Conservation (phyloP, 2,113 vertebrate genomes). For the Coryphaenoides rupestris region DNA sequence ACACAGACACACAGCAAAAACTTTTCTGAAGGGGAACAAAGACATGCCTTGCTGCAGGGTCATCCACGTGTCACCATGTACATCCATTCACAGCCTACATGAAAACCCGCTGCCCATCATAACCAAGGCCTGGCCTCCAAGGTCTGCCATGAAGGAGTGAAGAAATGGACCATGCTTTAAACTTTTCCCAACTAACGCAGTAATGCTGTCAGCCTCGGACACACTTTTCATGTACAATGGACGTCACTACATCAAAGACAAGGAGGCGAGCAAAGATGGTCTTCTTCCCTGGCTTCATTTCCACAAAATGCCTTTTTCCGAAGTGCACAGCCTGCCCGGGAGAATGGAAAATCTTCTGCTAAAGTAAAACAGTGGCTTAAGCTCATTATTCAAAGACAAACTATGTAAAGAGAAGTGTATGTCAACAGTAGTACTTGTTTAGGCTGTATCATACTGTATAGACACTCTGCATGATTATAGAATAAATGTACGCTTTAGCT, state of each 20-base stretch:
- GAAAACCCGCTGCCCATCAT: constrained; percentile 9
- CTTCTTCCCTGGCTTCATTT: constrained; percentile 42
- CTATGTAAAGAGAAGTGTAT: no score
- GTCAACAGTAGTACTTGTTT: no score
- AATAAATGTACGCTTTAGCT: no score
- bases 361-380: no score
- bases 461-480: no score
- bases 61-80: constrained; percentile 10
- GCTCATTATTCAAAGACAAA: no score
- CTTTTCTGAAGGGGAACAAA: constrained; percentile 26
- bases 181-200: constrained; percentile 18
- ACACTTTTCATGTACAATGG: constrained; percentile 3
- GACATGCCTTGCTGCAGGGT: constrained; percentile 22
- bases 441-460: no score
- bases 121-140: constrained; percentile 1
- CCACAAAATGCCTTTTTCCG: background rate
- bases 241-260: constrained; percentile 28
- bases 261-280: constrained; percentile 13
- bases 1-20: background rate
- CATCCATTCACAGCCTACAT: constrained; percentile 4
- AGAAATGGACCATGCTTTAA: constrained; percentile 15
- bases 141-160: constrained; percentile 6
- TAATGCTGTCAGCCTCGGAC: constrained; percentile 1
- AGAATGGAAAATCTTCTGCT: no score
- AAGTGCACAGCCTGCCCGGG: no score